Base-by-base conservation (phyloP, 2,113 vertebrate species). In the Propithecus coquereli region DNA sequence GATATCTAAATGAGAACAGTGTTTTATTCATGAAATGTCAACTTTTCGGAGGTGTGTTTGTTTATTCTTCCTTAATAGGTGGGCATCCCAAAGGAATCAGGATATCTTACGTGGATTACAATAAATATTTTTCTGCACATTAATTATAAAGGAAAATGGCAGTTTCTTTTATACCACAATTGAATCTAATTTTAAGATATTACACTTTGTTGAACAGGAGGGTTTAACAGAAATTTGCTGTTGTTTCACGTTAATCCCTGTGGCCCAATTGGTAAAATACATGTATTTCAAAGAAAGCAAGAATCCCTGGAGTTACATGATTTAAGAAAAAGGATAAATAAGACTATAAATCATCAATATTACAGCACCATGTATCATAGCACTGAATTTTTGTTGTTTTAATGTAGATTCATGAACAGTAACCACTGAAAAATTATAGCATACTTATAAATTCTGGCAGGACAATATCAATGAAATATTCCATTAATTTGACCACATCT, bases 401-500 rank as follows among this genome's bases (percentile, higher is more conserved):
- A 61, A 91, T 76, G 61, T 61, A 86, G n/a, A 86, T 79, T 81
- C 79, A 96, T 45, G 22, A 93, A 79, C 3, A 50, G 54, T 79
- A 81, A 90, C 30, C 20, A 68, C 17, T 90, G 57, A 2, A 94
- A 95, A 97, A 92, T 95, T 96, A 96, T 85, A 82, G 71, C 70
- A 71, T 86, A 27, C 71, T 90, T 94, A 89, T 17, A 52, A 94
- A 94, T 93, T 91, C 74, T 96, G 54, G 17, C 74, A 89, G 83
- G 63, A 61, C 37, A 87, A 80, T 87, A 93, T 74, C 87, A 90
- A 45, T 93, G 40, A 94, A 96, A 87, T 92, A 96, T 90, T 92
- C 50, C 90, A 85, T 94, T 80, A 95, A 94, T 95, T 74, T 97
- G 88, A 91, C 22, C 34, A 61, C 8, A 84, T 82, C n/a, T 95